These are phyloP conservation scores for Coremacera marginata DNA, from an alignment of 2,888 invertebrate genomes.

Conservation along the genomic window DNA sequence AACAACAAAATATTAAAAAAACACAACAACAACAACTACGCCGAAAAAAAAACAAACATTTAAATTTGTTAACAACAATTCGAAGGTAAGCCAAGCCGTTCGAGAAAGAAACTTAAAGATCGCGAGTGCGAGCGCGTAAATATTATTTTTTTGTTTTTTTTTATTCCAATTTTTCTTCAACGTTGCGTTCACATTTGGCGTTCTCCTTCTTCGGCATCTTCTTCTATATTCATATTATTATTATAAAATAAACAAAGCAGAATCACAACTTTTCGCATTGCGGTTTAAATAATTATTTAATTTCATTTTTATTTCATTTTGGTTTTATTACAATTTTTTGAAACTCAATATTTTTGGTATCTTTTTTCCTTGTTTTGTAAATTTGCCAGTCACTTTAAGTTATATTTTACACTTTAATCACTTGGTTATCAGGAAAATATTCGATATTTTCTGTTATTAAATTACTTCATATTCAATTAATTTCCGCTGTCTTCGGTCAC, in stretches of 20 bases:
- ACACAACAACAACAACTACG: not conserved
- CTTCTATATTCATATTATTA: not conserved
- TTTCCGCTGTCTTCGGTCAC: not conserved
- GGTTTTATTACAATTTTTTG: not conserved
- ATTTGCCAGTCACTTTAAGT: not conserved
- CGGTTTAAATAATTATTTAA: constrained; percentile 8
- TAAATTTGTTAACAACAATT: constrained; percentile 33
- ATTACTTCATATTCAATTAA: not conserved
- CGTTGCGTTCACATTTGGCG: not conserved
- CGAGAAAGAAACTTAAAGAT: constrained; percentile 16
- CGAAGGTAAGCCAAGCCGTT: constrained; percentile 37
- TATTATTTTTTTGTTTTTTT: not conserved
- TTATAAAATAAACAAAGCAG: constrained; percentile 43
- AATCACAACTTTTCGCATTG: constrained; percentile 41
- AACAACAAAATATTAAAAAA: not conserved
- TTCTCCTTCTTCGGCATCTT: not conserved
- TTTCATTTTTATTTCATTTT: not conserved
- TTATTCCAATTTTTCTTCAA: too few relatives aligned
- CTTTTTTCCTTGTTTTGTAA: constrained; percentile 12
- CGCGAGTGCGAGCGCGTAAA: constrained; percentile 20
- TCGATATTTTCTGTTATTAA: not conserved
- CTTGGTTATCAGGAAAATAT: not conserved
- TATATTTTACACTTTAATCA: not conserved
- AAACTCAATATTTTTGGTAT: not conserved
- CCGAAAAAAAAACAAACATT: constrained; percentile 30